Base-by-base conservation (phyloP, 1,140 invertebrate species). In the Stegodyphus dumicola region DNA sequence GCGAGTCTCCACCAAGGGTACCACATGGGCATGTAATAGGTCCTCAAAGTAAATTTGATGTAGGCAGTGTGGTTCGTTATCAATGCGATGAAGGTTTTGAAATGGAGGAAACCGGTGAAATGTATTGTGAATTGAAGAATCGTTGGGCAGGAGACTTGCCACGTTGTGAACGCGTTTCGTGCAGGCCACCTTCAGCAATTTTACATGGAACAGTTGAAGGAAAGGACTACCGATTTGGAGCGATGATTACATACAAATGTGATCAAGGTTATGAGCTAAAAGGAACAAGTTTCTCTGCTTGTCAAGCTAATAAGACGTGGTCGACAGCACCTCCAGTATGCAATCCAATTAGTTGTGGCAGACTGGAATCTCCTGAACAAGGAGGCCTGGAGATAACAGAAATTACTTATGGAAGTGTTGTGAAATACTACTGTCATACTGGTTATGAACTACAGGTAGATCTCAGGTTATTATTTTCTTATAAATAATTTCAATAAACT, bases 161-260 rank as follows among this genome's bases (percentile, higher is more conserved):
- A n/a, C 86, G 70, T 7, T 88, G 86, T 54, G 74, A 86, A 48
- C 10, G 76, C 10, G 52, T 78, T 7, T n/a, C 54, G 6, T 87
- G 87, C n/a, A 49, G 18, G 5, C 6, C 67, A 15, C 85, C 87
- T 1, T 7, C 66, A 15, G 2, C 65, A 4, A 67, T 77, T 11
- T 48, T 17, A 7, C 60, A 85, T 75, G 75, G 76, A 7, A 11
- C 17, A 49, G 17, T 86, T 56, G 83, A 79, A 75, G 77, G 76
- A 6, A 86, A 52, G 53, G 85, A 84, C 70, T 67, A 79, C 75
- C 77, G 81, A 74, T 86, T 64, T 76, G 86, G 88, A 13, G 88
- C 83, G 3, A 87, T 89, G n/a, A 87, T 90, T 2, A 88, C 67
- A 0, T 92, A 92, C 84, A 88, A 74, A 54, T 92, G 92, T 88